Evolutionary conservation across 2,113 vertebrate genomes (phyloP).

Genomic region (Chamaea fasciata): DNA sequence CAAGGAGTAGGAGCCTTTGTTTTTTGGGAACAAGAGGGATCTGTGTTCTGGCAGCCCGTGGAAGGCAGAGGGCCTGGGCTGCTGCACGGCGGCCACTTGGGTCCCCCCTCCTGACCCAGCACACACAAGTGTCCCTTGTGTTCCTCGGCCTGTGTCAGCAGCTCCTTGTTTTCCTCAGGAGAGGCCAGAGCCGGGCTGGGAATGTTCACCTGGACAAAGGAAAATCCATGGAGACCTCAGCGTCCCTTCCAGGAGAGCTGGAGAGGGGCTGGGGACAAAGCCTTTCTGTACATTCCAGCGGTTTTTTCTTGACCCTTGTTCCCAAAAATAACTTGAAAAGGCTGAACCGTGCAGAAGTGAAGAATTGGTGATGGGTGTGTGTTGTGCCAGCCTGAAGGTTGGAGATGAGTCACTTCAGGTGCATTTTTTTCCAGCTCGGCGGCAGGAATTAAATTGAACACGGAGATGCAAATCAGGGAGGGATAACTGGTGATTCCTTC

Average conservation of each 20-base stretch:
- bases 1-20: constrained; percentile 32
- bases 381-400: background rate
- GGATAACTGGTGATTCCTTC: background rate
- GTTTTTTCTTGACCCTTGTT: too few relatives aligned
- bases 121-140: background rate
- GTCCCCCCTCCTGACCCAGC: background rate
- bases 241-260: background rate
- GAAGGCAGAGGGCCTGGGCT: background rate
- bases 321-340: background rate
- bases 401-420: background rate
- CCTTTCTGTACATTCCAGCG: too few relatives aligned
- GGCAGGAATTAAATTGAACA: background rate
- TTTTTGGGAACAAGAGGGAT: background rate
- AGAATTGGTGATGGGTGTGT: background rate
- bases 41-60: background rate
- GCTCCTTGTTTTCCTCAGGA: rapidly evolving
- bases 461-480: background rate
- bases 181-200: background rate
- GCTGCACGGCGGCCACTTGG: background rate
- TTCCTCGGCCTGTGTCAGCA: background rate
- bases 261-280: background rate
- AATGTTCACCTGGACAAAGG: background rate
- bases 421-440: background rate
- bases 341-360: rapidly evolving
- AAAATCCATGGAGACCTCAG: background rate